Evolutionary conservation across 1,140 invertebrate genomes (phyloP).

Genomic region (Papilio polytes): DNA sequence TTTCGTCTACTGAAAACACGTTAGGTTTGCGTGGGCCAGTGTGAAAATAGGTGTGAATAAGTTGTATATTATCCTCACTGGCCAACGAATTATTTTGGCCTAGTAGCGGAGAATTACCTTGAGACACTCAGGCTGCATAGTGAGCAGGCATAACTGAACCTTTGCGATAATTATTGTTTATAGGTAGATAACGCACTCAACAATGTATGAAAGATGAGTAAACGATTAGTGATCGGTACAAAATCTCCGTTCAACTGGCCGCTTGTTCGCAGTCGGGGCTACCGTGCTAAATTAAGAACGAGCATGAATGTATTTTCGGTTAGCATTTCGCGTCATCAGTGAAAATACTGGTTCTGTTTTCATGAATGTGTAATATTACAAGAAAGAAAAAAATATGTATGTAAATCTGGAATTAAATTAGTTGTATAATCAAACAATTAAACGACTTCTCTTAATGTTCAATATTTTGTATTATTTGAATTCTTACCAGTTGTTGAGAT

Average conservation of each 20-base stretch:
- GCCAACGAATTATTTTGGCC: slow-evolving; percentile 69
- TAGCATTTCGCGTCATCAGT: slow-evolving; percentile 78
- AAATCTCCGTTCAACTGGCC: slow-evolving; percentile 77
- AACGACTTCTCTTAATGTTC: background rate
- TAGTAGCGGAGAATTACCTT: slow-evolving; percentile 75
- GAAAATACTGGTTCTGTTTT: slow-evolving; percentile 60
- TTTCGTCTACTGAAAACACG: slow-evolving; percentile 79
- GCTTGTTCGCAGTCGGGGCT: slow-evolving; percentile 66
- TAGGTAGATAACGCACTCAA: slow-evolving; percentile 57
- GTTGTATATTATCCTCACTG: slow-evolving; percentile 75
- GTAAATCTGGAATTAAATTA: background rate
- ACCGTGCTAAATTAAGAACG: slow-evolving; percentile 82
- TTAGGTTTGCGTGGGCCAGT: slow-evolving; percentile 79
- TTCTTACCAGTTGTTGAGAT: slow-evolving; percentile 47
- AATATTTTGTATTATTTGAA: slow-evolving; percentile 16
- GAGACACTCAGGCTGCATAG: slow-evolving; percentile 57
- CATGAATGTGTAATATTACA: slow-evolving; percentile 48
- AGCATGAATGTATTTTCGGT: slow-evolving; percentile 82
- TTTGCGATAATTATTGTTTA: slow-evolving; percentile 59
- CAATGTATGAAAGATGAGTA: slow-evolving; percentile 56
- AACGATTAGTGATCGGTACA: slow-evolving; percentile 75
- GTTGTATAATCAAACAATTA: background rate
- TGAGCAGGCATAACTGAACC: slow-evolving; percentile 52
- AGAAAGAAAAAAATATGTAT: background rate
- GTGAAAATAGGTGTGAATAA: slow-evolving; percentile 83